phyloP scores from a whole-genome alignment of 2,113 vertebrate genomes.

The Sciurus niger region DNA sequence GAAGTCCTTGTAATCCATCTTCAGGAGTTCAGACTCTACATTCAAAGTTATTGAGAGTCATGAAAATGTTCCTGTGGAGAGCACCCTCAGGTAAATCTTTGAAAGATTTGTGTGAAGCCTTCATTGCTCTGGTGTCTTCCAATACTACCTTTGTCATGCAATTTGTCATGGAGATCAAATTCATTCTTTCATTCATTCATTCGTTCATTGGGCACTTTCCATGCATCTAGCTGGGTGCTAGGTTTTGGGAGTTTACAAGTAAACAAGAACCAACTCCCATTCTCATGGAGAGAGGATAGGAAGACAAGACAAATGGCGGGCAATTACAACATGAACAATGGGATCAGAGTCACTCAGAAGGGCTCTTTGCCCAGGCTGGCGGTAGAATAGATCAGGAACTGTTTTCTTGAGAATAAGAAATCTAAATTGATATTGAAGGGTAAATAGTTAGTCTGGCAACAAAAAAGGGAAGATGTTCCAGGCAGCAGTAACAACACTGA shows the following conservation, averaged over 20 bases:
- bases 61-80: background rate
- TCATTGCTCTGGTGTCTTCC: background rate
- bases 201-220: background rate
- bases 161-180: background rate
- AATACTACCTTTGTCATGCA: background rate
- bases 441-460: background rate
- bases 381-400: background rate
- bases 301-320: background rate
- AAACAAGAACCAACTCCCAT: background rate
- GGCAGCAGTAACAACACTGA: background rate
- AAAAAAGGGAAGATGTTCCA: background rate
- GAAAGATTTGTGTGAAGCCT: background rate
- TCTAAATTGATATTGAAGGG: background rate
- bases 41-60: background rate
- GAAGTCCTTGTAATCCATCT: background rate
- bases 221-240: background rate
- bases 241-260: background rate
- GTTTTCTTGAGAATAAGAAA: constrained; percentile 49
- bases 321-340: background rate
- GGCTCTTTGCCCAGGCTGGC: background rate
- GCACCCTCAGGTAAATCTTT: background rate
- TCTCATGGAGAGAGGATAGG: background rate
- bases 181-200: background rate
- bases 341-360: background rate
- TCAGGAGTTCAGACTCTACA: background rate